Conservation (phyloP, 2,113 vertebrate genomes). For the Syngnathus typhle region DNA sequence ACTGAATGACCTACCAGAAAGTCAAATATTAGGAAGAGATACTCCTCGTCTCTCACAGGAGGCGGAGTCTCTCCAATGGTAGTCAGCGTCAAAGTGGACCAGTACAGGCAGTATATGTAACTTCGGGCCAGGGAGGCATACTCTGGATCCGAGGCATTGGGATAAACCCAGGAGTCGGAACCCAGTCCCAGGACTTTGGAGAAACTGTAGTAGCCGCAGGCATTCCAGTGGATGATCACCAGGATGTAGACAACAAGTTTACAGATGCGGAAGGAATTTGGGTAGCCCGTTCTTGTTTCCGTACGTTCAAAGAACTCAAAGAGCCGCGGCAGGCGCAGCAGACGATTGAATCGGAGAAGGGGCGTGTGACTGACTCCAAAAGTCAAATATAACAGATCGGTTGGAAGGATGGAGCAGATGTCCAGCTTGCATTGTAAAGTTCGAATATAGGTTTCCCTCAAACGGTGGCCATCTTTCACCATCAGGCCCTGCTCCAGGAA, state of each 20-base stretch:
- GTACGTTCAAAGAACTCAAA: slow-evolving; percentile 94
- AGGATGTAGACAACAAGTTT: slow-evolving; percentile 91
- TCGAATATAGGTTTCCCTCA: slow-evolving; percentile 76
- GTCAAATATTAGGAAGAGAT: slow-evolving; percentile 92
- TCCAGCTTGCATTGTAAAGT: slow-evolving; percentile 88
- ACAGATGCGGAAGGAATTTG: slow-evolving; percentile 86
- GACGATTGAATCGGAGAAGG: slow-evolving; percentile 88
- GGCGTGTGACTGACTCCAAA: slow-evolving; percentile 77
- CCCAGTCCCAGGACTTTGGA: slow-evolving; percentile 92
- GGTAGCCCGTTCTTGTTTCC: slow-evolving; percentile 87
- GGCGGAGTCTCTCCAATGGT: slow-evolving; percentile 94
- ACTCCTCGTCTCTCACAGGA: slow-evolving; percentile 87
- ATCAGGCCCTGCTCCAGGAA: slow-evolving; percentile 92
- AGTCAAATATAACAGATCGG: slow-evolving; percentile 80
- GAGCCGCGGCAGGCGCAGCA: slow-evolving; percentile 85
- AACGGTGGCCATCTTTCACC: slow-evolving; percentile 79
- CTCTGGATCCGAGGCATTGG: slow-evolving; percentile 83
- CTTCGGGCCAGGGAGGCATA: slow-evolving; percentile 78
- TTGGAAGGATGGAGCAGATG: slow-evolving; percentile 82
- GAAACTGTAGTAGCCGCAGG: slow-evolving; percentile 91
- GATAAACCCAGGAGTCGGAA: slow-evolving; percentile 91
- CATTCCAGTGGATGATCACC: slow-evolving; percentile 97
- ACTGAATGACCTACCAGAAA: slow-evolving; percentile 71
- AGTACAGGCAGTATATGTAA: slow-evolving; percentile 92
- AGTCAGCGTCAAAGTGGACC: slow-evolving; percentile 93